Evolutionary conservation across 2,888 invertebrate species (phyloP).

Genomic region (Gastrophysa polygoni): DNA sequence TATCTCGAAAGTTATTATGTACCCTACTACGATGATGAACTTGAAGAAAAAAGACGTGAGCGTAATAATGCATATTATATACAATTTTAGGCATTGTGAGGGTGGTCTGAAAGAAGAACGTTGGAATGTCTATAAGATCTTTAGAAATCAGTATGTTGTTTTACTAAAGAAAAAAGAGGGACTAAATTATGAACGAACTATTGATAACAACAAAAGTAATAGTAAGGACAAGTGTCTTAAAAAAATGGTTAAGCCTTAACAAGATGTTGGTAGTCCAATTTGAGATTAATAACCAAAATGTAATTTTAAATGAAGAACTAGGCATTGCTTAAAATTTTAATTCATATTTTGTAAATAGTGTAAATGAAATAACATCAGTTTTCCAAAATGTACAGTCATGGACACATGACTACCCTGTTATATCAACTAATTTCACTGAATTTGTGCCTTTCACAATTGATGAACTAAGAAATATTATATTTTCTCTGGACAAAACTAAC

Average conservation of each 20-base stretch:
- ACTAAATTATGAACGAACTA: slow-evolving; percentile 2
- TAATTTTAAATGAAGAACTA: not conserved
- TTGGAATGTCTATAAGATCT: slow-evolving; percentile 1
- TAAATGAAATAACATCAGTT: not conserved
- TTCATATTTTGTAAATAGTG: not conserved
- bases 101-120: slow-evolving; percentile 9
- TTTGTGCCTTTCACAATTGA: not conserved
- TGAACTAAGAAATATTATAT: slow-evolving; percentile 7
- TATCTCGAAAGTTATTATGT: too few species aligned
- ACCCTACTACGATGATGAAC: too few species aligned
- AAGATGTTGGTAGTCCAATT: too few species aligned
- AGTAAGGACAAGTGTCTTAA: not conserved
- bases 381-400: slow-evolving; percentile 1
- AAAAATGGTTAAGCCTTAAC: too few species aligned
- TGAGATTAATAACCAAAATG: not conserved
- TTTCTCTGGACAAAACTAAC: not conserved
- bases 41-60: too few species aligned
- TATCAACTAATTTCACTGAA: slow-evolving; percentile 5
- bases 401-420: slow-evolving; percentile 5
- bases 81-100: slow-evolving; percentile 1
- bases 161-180: not conserved
- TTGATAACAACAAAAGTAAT: slow-evolving; percentile 7
- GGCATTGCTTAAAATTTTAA: not conserved
- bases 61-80: not conserved
- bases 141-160: not conserved